phyloP scores from a whole-genome alignment of 2,113 vertebrate genomes.

The Microtus oregoni region DNA sequence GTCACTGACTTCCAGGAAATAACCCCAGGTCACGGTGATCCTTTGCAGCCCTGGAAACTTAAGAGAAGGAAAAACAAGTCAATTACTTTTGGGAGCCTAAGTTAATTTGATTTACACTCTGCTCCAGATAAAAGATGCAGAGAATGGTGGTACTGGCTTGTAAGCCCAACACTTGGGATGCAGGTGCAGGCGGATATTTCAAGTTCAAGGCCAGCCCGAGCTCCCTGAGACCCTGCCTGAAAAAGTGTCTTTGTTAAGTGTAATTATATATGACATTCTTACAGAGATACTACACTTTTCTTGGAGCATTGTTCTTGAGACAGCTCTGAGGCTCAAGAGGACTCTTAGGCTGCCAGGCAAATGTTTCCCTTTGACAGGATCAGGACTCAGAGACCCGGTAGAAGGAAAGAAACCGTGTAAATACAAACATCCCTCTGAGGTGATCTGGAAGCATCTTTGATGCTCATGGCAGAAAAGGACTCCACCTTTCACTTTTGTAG shows the following conservation, averaged over 20 bases:
- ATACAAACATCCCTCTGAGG: neutral
- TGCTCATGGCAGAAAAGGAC: neutral
- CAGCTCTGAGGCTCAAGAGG: neutral
- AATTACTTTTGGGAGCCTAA: neutral
- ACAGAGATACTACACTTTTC: neutral
- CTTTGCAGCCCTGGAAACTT: neutral
- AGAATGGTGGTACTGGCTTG: neutral
- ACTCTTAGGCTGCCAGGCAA: neutral
- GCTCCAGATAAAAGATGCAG: neutral
- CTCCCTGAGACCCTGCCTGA: neutral
- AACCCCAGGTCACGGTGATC: neutral
- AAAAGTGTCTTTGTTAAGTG: neutral
- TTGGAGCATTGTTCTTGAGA: conserved; percentile 15
- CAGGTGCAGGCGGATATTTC: neutral
- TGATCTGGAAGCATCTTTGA: neutral
- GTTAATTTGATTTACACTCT: conserved; percentile 45
- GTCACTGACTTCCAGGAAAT: conserved; percentile 45
- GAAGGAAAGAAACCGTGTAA: neutral
- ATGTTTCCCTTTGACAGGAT: neutral
- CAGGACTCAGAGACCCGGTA: neutral
- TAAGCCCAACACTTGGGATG: neutral
- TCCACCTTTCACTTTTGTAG: neutral
- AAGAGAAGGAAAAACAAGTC: conserved; percentile 16
- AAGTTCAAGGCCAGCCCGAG: neutral
- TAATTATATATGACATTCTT: neutral